Evolutionary conservation across 1,140 invertebrate species (phyloP).

Genomic region (Lysiphlebus fabarum): DNA sequence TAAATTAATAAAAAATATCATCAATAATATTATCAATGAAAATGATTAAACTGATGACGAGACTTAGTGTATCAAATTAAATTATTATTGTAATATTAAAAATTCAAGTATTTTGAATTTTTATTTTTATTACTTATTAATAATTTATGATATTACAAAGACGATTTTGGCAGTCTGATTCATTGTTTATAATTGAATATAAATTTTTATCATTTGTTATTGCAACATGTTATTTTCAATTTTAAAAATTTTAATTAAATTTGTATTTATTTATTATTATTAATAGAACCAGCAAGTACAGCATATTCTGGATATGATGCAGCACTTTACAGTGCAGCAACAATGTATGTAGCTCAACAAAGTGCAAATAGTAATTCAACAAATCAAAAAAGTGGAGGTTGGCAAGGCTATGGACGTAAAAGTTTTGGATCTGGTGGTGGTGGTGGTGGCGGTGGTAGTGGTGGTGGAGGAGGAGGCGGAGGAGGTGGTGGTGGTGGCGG

Average conservation of each 20-base stretch:
- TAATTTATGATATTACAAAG: slow-evolving; percentile 29
- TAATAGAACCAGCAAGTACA: slow-evolving; percentile 54
- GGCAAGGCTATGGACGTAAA: slow-evolving; percentile 71
- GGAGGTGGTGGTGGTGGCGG: slow-evolving; percentile 59
- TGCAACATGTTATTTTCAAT: slow-evolving; percentile 40
- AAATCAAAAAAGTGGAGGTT: slow-evolving; percentile 61
- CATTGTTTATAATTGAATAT: background rate
- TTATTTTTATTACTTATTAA: slow-evolving; percentile 20
- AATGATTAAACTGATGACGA: slow-evolving; percentile 53
- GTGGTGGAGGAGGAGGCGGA: slow-evolving; percentile 66
- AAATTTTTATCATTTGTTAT: background rate
- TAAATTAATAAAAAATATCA: background rate
- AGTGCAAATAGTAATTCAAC: slow-evolving; percentile 60
- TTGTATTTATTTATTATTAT: slow-evolving; percentile 41
- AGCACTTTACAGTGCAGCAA: slow-evolving; percentile 88
- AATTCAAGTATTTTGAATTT: slow-evolving; percentile 44
- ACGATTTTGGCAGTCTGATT: slow-evolving; percentile 47
- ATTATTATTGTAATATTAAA: slow-evolving; percentile 23
- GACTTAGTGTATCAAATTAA: slow-evolving; percentile 41
- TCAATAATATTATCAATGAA: slow-evolving; percentile 1
- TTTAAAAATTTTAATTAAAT: slow-evolving; percentile 53
- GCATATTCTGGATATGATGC: slow-evolving; percentile 84
- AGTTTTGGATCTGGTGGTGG: slow-evolving; percentile 59
- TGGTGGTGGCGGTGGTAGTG: slow-evolving; percentile 58
- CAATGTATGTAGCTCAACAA: slow-evolving; percentile 87